These are phyloP conservation scores for Coryphaenoides rupestris DNA, from an alignment of 2,113 vertebrate genomes.

Conservation along the genomic window DNA sequence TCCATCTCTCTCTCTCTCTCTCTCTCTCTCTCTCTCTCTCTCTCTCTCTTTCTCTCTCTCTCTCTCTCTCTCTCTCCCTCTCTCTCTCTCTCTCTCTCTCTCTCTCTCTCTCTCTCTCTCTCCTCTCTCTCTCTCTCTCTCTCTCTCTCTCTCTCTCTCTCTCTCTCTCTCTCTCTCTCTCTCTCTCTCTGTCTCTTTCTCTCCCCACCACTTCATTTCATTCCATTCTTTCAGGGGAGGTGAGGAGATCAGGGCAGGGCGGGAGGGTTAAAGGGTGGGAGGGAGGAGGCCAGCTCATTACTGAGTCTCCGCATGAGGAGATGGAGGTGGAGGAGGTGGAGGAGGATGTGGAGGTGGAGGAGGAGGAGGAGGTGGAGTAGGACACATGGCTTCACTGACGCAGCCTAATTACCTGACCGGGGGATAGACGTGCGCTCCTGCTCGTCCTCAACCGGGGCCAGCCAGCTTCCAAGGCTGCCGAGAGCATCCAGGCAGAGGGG, in stretches of 20 bases:
- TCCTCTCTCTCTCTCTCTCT: too few relatives aligned
- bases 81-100: too few relatives aligned
- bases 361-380: slow-evolving; percentile 31
- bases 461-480: slow-evolving; percentile 43
- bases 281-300: slow-evolving; percentile 66
- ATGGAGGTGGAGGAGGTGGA: too few relatives aligned
- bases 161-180: too few relatives aligned
- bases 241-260: slow-evolving; percentile 35
- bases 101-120: too few relatives aligned
- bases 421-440: slow-evolving; percentile 48
- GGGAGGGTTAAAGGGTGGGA: slow-evolving; percentile 53
- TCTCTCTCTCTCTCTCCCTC: too few relatives aligned
- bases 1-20: too few relatives aligned
- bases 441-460: slow-evolving; percentile 46
- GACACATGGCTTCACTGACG: slow-evolving; percentile 53
- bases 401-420: slow-evolving; percentile 66
- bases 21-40: neutral
- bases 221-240: slow-evolving; percentile 35
- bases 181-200: neutral
- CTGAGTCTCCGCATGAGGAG: slow-evolving; percentile 46
- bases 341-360: neutral
- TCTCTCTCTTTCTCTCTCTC: slow-evolving; percentile 19
- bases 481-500: slow-evolving; percentile 53
- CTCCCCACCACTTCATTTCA: neutral
- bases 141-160: too few relatives aligned